Conservation (phyloP, 2,888 invertebrate species). For the Tryphoninae sp. region DNA sequence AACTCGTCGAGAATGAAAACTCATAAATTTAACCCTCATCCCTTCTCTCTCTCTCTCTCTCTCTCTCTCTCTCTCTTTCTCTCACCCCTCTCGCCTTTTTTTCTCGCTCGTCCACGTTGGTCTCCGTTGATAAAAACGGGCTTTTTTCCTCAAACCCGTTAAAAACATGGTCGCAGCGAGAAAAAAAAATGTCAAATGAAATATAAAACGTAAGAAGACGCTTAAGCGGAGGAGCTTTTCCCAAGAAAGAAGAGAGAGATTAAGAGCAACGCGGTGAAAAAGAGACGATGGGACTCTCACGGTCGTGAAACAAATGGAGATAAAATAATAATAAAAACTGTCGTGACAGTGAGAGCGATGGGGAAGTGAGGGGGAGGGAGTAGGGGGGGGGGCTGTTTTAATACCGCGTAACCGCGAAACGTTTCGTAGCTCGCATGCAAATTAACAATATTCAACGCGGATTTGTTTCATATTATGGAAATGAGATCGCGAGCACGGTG, state of each 20-base stretch:
- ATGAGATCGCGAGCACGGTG: conserved; percentile 42
- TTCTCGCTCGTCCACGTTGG: background rate
- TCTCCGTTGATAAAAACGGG: background rate
- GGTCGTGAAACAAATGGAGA: background rate
- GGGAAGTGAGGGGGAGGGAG: background rate
- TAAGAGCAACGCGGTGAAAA: conserved; percentile 4
- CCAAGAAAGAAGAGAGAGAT: background rate
- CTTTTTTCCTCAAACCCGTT: no score
- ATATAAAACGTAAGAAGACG: background rate
- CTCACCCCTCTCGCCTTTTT: background rate
- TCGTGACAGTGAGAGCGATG: background rate
- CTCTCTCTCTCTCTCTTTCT: background rate
- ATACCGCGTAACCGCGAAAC: conserved; percentile 17
- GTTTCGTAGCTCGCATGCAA: conserved; percentile 32
- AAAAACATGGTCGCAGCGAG: background rate
- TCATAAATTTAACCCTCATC: conserved; percentile 9
- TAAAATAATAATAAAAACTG: conserved; percentile 3
- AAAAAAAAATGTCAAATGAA: conserved; percentile 4
- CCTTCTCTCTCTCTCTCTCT: background rate
- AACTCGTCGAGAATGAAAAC: conserved; percentile 3
- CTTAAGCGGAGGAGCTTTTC: background rate
- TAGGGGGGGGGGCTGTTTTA: background rate
- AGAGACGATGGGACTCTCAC: background rate
- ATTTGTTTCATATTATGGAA: conserved; percentile 59
- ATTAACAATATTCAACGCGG: conserved; percentile 55